Evolutionary conservation across 1,140 invertebrate genomes (phyloP).

Genomic region (Amyelois transitella): DNA sequence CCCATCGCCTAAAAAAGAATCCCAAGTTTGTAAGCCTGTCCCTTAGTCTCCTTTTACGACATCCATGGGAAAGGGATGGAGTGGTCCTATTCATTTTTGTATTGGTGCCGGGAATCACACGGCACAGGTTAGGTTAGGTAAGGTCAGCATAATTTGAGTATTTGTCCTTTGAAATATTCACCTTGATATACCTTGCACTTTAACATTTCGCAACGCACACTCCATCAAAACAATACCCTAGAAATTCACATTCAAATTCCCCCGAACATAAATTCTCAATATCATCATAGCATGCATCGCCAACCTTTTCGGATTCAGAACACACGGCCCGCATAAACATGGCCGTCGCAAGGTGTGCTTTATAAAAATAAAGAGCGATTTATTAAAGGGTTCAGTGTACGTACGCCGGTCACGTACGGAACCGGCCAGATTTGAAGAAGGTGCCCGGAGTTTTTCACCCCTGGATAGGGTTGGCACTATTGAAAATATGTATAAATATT

Average conservation of each 20-base stretch:
- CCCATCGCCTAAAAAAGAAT: too few relatives aligned
- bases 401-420: constrained; percentile 39
- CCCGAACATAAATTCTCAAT: not conserved
- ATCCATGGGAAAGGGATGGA: too few relatives aligned
- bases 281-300: constrained; percentile 7
- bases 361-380: constrained; percentile 63
- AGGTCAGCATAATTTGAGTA: too few relatives aligned
- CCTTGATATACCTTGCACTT: too few relatives aligned
- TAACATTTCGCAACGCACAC: not conserved
- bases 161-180: too few relatives aligned
- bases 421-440: constrained; percentile 56
- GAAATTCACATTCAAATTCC: not conserved
- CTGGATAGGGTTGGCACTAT: constrained; percentile 11
- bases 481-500: not conserved
- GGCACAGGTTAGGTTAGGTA: too few relatives aligned
- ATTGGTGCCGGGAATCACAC: too few relatives aligned
- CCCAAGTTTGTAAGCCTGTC: too few relatives aligned
- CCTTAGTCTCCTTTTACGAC: too few relatives aligned
- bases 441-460: constrained; percentile 31
- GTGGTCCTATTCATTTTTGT: too few relatives aligned
- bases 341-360: constrained; percentile 55
- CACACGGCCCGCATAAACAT: constrained; percentile 51
- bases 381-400: constrained; percentile 45
- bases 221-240: not conserved
- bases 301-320: constrained; percentile 32